These are phyloP conservation scores for Sapayoa aenigma DNA, from an alignment of 2,113 vertebrate species.

Conservation along the genomic window DNA sequence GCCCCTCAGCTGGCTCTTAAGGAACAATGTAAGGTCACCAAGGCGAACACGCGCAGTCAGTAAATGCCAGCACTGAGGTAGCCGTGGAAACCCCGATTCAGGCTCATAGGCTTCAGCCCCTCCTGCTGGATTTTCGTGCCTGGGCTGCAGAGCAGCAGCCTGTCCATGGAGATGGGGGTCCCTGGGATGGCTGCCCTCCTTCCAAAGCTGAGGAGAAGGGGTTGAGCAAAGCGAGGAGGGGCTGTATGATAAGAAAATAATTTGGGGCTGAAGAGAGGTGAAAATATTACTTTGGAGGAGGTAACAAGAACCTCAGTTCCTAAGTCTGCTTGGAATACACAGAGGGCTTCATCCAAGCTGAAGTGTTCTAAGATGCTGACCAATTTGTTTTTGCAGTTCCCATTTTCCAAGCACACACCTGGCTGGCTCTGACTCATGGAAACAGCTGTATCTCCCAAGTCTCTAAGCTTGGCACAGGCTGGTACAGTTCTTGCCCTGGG, in stretches of 20 bases:
- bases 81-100: not conserved
- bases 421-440: not conserved
- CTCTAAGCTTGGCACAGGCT: not conserved
- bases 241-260: not conserved
- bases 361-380: not conserved
- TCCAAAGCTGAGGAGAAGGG: not conserved
- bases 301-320: not conserved
- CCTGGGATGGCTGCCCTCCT: not conserved
- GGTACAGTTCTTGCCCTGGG: not conserved
- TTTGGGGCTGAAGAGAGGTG: not conserved
- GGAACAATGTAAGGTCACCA: not conserved
- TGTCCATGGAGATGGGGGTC: not conserved
- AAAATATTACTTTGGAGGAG: not conserved
- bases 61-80: not conserved
- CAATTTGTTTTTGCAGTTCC: not conserved
- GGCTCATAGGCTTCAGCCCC: not conserved
- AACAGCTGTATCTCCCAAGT: not conserved
- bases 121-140: not conserved
- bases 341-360: not conserved
- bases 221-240: not conserved
- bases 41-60: not conserved
- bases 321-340: not conserved
- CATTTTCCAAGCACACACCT: not conserved
- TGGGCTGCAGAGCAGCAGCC: not conserved
- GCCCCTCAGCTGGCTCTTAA: not conserved